Base-by-base conservation (phyloP, 1,140 invertebrate genomes). In the Diorhabda sublineata region DNA sequence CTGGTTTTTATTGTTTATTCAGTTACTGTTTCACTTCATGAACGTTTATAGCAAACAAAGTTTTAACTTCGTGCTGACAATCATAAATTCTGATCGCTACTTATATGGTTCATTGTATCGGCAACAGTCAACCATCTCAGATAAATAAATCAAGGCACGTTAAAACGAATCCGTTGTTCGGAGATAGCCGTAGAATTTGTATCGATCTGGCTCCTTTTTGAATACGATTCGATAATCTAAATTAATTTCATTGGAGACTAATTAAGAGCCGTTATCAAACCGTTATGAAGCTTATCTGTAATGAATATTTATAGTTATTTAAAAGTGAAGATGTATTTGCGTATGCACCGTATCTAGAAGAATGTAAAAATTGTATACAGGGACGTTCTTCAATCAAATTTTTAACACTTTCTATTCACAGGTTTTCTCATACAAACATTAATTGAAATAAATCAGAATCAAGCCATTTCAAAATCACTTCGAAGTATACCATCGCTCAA, bases 261-360 rank as follows among this genome's bases (percentile, higher is more conserved):
- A 72, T 72, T 72, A 72, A 72, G 65, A 11, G 68, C n/a, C 44
- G 61, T 72, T 72, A 72, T 72, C 71, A 70, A 66, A 69, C 71
- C 69, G 63, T 68, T 65, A 61, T 67, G 68, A 64, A 70, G 70
- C 70, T 56, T 72, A 63, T 62, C 60, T 52, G 64, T 69, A 68
- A 68, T 73, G 71, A 73, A 73, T 73, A 73, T 73, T 73, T 69
- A 70, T 73, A 26, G 69, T 41, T 5, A 52, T 61, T 73, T 68
- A 43, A 64, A 42, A 60, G 42, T 42, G 26, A 42, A 7, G 26
- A 3, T 60, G 47, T 52, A 52, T 52, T 52, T 52, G 6, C 47
- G 2, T 52, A 8, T 3, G 47, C 6, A 8, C 47, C 47, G 6
- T 52, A 52, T 52, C 47, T 52, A n/a, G 47, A 52, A n/a, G 47